Base-by-base conservation (phyloP, 2,113 vertebrate species). In the Gulo gulo region DNA sequence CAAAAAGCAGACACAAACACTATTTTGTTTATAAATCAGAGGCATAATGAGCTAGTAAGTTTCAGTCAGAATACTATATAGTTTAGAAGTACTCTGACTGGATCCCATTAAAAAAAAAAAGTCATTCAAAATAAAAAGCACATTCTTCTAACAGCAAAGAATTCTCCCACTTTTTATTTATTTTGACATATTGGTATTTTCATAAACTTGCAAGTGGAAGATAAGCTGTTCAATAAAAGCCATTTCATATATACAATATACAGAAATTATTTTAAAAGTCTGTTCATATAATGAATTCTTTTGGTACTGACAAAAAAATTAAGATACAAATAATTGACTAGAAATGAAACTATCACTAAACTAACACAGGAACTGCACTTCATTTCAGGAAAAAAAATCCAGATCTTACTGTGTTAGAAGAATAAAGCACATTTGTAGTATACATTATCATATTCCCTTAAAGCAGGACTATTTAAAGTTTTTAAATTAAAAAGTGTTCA, bases 181-280 rank as follows among this genome's bases (percentile, higher is more conserved):
- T 97, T 94, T 80, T 0, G 47, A 97, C 92, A 95, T 88, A 81
- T 50, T 95, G 81, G 29, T 80, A 96, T 94, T 98, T 95, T 61
- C 96, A 95, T 95, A 98, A 98, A 97, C 92, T 97, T 97, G 93
- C 93, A 97, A 97, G 96, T 98, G 96, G 95, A 97, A 98, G 98
- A 94, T 73, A 97, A 91, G 55, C 39, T 97, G 83, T 90, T 97
- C 90, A 96, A 84, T 97, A 99, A 98, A 99, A 98, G 97, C 91
- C 98, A 98, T 97, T 98, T 98, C 97, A 98, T 98, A 98, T 96
- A 95, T 97, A 98, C 95, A 98, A 97, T 97, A 97, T 94, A 98
- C 98, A 98, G 97, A 98, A 97, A 96, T 98, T 98, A 95, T 95
- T 98, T 98, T 96, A 98, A 98, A 98, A 98, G 87, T 98, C 98